Evolutionary conservation across 92 coral and sea anemone genomes (phyloP), one percentile per base, ranked within the genome.

Genomic region (Bergia sp.): DNA sequence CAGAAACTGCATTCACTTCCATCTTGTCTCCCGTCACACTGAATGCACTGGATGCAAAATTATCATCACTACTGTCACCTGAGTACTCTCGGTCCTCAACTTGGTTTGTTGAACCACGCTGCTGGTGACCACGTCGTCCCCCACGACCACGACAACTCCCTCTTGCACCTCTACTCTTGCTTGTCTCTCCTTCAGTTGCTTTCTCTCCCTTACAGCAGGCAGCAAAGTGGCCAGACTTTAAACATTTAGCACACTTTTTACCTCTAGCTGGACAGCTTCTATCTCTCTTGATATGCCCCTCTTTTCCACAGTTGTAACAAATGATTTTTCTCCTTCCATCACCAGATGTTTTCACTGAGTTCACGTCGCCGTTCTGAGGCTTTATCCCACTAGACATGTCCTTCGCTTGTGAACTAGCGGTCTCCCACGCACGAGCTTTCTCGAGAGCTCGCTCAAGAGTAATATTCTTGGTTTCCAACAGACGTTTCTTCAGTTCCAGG

Each of bases 391-490:
- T 71, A 71, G 88, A 80, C 90, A 92, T 92, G 49, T 88, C 86
- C 8, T 69, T 79, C 7, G 88, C 93, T 91, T 93, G 93, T 75
- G 67, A 75, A 71, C 58, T 65, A 23, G 90, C 86, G 13, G 95
- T 79, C 73, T 93, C 90, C 93, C 90, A 85, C 67, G 78, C 90
- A 1, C 92, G 92, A 66, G 90, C 91, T 57, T 85, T 79, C 40
- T 61, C 79, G 44, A 90, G 82, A 12, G 93, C 93, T 83, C 58
- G 81, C 76, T 93, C 93, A 75, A 93, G 66, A 64, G 91, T 87
- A 29, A 92, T 92, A 83, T 92, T 92, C 18, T 81, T 90, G 38
- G 92, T 91, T 83, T 88, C 89, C 87, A 92, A 58, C 66, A 90
- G 37, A 61, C 69, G 20, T 61, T 82, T 88, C 78, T 92, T 90